These are phyloP conservation scores for Bubo scandiacus DNA, from an alignment of 2,113 vertebrate species.

Conservation along the genomic window DNA sequence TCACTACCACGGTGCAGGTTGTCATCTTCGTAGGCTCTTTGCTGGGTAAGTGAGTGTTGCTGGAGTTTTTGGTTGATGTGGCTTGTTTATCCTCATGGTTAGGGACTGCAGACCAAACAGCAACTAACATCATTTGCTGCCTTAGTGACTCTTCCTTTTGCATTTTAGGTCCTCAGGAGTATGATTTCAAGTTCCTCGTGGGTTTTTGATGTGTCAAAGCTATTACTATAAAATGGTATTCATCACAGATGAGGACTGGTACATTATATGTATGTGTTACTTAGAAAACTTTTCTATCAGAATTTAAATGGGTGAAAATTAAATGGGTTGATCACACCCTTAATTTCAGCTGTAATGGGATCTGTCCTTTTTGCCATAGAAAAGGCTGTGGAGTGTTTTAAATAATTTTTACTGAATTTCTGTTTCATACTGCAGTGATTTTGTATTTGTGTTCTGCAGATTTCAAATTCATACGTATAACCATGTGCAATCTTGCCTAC, in stretches of 20 bases:
- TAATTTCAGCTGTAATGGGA: neutral
- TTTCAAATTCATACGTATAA: neutral
- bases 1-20: conserved; percentile 86
- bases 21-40: conserved; percentile 90
- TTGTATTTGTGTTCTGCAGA: neutral
- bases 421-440: neutral
- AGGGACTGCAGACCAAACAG: neutral
- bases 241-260: neutral
- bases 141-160: neutral
- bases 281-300: neutral
- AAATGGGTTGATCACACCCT: neutral
- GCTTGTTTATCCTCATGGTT: neutral
- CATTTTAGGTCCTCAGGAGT: neutral
- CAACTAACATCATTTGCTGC: neutral
- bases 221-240: neutral
- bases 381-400: neutral
- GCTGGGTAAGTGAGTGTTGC: conserved; percentile 80
- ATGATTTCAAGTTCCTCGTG: neutral
- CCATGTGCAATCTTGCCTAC: neutral
- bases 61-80: neutral
- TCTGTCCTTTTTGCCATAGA: neutral
- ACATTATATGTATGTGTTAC: neutral
- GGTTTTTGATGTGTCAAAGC: neutral
- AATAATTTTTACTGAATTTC: neutral
- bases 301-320: neutral